Base-by-base conservation (phyloP, 2,888 invertebrate genomes). In the Leuctra nigra region DNA sequence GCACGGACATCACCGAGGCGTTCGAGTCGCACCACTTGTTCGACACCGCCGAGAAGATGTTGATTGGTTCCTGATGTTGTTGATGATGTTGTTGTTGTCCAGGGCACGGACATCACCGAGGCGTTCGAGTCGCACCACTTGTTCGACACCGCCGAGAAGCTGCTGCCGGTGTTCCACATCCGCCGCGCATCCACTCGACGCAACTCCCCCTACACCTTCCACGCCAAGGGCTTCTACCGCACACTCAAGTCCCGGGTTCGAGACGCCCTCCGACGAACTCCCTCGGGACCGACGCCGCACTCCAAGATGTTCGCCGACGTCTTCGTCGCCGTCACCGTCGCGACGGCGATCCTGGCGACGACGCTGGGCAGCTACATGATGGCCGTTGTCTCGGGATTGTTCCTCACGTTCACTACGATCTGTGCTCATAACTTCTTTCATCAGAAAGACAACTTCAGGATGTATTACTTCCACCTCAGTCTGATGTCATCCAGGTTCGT, bases 351-450 rank as follows among this genome's bases (percentile, higher is more conserved):
- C 1, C 39, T 63, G 16, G 66, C 66, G 1, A 65, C 64, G 4
- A 48, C 54, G 24, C 57, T 36, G 2, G 48, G 62, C 20, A 64
- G 62, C 53, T 61, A 54, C 18, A 11, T 59, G 9, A 68, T 75
- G 36, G 78, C 73, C 46, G 53, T 73, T 13, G 36, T 81, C 23
- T 76, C 81, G 18, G 86, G 82, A 1, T 55, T 79, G 2, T 71
- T 79, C 1, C 68, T 88, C 1, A 73, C 78, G 1, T 78, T 82
- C 75, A 73, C 80, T 0, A 72, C 77, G 0, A 77, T 85, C 11
- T 75, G 77, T 1, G 79, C 83, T 0, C 91, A 91, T 68, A 91
- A 90, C 68, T 91, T 83, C 66, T 82, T 88, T 64, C 91, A 91
- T 67, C 79, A 80, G 64, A 80, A 76, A 58, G 83, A 87, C 58